Conservation (phyloP, 2,797 vertebrate species). For the Fistularia tabacaria region DNA sequence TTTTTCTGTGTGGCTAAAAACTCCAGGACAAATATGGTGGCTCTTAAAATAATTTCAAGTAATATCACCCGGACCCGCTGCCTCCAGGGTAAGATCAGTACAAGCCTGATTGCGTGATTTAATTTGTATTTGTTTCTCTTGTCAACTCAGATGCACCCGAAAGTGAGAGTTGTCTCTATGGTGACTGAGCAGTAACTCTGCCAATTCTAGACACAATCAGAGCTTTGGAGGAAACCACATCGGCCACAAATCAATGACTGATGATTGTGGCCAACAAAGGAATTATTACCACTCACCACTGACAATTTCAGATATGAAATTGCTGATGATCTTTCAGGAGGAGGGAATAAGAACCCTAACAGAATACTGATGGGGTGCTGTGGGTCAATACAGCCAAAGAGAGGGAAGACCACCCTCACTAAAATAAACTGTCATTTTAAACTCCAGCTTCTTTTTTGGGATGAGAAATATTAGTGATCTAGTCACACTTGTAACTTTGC, state of each 20-base stretch:
- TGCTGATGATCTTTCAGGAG: slow-evolving; percentile 20
- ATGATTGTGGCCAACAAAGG: slow-evolving; percentile 39
- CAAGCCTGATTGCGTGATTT: slow-evolving; percentile 33
- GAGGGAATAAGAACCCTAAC: slow-evolving; percentile 10
- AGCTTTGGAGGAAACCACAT: background rate
- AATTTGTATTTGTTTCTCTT: slow-evolving; percentile 43
- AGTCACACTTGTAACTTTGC: slow-evolving; percentile 28
- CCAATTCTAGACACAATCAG: slow-evolving; percentile 14
- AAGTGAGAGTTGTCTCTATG: slow-evolving; percentile 25
- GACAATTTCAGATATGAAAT: slow-evolving; percentile 27
- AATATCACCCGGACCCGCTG: background rate
- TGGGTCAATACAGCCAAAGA: slow-evolving; percentile 16
- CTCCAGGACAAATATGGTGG: too few species aligned
- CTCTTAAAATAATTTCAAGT: too few species aligned
- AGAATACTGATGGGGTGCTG: slow-evolving; percentile 30
- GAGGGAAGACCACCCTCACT: slow-evolving; percentile 20
- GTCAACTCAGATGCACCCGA: slow-evolving; percentile 22
- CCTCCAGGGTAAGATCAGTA: slow-evolving; percentile 21
- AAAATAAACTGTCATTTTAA: slow-evolving; percentile 27
- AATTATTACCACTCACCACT: slow-evolving; percentile 13
- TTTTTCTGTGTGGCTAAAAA: too few species aligned
- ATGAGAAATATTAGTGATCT: slow-evolving; percentile 35
- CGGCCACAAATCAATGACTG: slow-evolving; percentile 41
- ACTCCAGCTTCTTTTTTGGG: background rate
- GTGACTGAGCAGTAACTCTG: slow-evolving; percentile 16